phyloP scores from a whole-genome alignment of 1,140 invertebrate species.

The Dufourea novaeangliae region DNA sequence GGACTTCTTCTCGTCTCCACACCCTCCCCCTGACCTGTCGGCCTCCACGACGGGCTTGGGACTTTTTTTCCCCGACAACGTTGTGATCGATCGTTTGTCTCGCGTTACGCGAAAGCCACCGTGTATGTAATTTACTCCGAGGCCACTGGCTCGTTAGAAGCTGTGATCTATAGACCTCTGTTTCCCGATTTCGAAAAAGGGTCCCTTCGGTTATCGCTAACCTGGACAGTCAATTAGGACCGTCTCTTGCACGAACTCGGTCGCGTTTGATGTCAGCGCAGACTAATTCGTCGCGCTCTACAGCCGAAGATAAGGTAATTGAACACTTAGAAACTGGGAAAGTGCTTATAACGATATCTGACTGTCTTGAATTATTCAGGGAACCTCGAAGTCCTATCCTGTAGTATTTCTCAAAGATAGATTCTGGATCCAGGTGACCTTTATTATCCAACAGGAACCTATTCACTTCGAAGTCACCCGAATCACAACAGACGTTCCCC shows the following conservation, averaged over 20 bases:
- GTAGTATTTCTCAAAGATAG: no score
- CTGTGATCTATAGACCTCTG: background rate
- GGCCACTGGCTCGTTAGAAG: background rate
- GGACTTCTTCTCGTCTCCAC: no score
- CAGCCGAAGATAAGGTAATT: background rate
- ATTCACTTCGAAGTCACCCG: background rate
- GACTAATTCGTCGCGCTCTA: background rate
- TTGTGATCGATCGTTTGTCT: slow-evolving; percentile 15
- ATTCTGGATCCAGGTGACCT: no score
- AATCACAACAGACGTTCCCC: background rate
- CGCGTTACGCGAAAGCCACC: slow-evolving; percentile 2
- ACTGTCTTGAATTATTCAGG: no score
- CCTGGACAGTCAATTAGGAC: background rate
- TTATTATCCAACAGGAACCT: no score
- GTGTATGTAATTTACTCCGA: background rate
- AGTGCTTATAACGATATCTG: no score
- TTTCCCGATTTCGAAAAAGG: slow-evolving; percentile 1
- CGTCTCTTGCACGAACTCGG: background rate
- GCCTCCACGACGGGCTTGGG: no score
- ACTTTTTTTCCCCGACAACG: background rate
- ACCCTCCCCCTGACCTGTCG: no score
- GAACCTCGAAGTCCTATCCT: no score
- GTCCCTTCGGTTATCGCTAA: background rate
- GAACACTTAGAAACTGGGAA: background rate
- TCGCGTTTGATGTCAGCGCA: background rate